Evolutionary conservation across 2,888 invertebrate genomes (phyloP), one percentile per base, ranked within the genome.

Genomic region (Eristalis pertinax): DNA sequence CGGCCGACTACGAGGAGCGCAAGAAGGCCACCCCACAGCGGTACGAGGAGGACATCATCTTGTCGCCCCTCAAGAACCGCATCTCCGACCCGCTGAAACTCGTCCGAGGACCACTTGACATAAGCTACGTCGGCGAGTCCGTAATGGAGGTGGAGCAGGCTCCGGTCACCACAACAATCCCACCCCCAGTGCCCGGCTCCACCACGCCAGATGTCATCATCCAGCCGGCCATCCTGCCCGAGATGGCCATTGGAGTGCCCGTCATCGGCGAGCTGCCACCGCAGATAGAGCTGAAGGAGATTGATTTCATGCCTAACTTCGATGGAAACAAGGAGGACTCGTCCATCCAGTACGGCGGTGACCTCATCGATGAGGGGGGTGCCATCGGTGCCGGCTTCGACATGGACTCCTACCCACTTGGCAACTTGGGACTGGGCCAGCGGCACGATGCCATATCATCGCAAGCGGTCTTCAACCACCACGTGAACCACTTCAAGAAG

Each of bases 211-310:
- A 93, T 79, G 92, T 93, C 26, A 91, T 93, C 4, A 93, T 93
- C 68, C 92, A 93, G 80, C 93, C 93, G 8, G 93, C 92, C 10
- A 90, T 92, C 58, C 89, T 92, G n/a, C 92, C 93, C 4, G 93
- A 93, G 76, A 89, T 93, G 89, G 91, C 93, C 1, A 92, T 93
- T 35, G 93, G 93, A 13, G 93, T 93, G 22, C 93, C 93, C 0
- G 92, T 93, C 2, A 93, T 93, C 79, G 93, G 92, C 1, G 93
- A 93, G 87, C 82, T 93, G 38, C 93, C 93, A 22, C 93, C 93
- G 22, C 93, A 93, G 89, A 93, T 93, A 81, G 93, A 93, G 88
- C 90, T 93, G 2, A 92, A 92, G 89, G 93, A 93, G 90, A 92
- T 93, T 87, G 93, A 93, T 89, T 93, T 91, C 81, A 91, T 92